Evolutionary conservation across 2,113 vertebrate genomes (phyloP), one percentile per base, ranked within the genome.

Genomic region (Gymnogyps californianus): DNA sequence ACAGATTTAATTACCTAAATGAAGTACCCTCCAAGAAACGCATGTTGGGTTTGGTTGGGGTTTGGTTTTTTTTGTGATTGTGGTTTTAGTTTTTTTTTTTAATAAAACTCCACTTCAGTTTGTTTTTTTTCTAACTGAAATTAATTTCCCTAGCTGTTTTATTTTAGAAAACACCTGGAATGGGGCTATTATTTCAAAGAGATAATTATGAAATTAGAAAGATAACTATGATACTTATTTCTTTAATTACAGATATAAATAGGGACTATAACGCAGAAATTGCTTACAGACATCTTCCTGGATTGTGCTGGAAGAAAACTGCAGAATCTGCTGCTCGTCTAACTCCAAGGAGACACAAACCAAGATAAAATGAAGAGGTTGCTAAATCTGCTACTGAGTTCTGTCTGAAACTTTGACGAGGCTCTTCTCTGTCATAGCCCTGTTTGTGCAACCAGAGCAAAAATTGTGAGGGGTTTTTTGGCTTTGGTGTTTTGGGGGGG

Each of bases 121-220:
- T 97, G 81, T 97, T 90, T 95, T 97, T 98, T 96, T 94, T 97
- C 91, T 98, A 98, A 98, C 97, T 98, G 93, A 98, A 98, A 98
- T 97, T 97, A 98, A 98, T 98, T 98, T 98, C 90, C 95, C 96
- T 97, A 93, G 95, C 80, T 97, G 94, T 96, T 98, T 96, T 96
- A 96, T 98, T 98, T 98, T 97, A 97, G 91, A 94, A 97, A 98
- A 97, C 97, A 98, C 97, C 97, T 98, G 98, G 95, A 96, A 97
- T 74, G 18, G 59, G n/a, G 82, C 86, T 97, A 94, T 97, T 98
- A 98, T 97, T 98, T 97, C 96, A 87, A 85, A 98, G 93, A 98
- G 88, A 72, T 89, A 98, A 98, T 98, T 98, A 98, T 97, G 91
- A 98, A 98, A 98, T 98, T 97, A 97, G 95, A 96, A 98, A 87